A percentile compares a stretch with the other conserved stretches of the same genome.
phyloP scores from a whole-genome alignment of 2,797 vertebrate genomes.

The Mormyrops boulengeri region DNA sequence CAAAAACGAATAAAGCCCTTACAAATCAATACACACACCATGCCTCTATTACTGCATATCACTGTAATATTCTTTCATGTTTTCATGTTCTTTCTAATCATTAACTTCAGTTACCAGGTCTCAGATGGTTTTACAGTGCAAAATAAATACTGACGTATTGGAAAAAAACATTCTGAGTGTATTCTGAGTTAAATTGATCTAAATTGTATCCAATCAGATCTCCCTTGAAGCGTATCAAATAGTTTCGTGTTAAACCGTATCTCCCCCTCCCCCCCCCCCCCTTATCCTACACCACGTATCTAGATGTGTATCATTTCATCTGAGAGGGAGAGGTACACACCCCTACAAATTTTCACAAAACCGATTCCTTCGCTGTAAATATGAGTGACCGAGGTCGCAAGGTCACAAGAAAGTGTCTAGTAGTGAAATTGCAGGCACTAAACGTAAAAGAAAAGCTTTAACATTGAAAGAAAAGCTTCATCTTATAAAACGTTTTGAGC shows the following conservation, averaged over 20 bases:
- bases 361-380: neutral
- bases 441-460: neutral
- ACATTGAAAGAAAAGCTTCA: neutral
- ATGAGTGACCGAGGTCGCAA: neutral
- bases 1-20: neutral
- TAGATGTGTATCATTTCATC: neutral
- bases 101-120: neutral
- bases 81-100: neutral
- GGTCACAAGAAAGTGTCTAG: neutral
- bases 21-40: neutral
- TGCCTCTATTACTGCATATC: neutral
- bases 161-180: neutral
- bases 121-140: conserved; percentile 6
- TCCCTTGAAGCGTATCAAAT: neutral
- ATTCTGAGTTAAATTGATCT: conserved; percentile 6
- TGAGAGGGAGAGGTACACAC: neutral
- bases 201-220: neutral
- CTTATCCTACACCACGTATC: neutral
- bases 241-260: neutral
- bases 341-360: neutral
- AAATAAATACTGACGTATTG: neutral
- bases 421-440: neutral
- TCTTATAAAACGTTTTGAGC: neutral
- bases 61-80: neutral
- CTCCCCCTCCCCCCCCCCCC: neutral